A percentile compares a stretch with the other conserved stretches of the same genome.
phyloP scores from a whole-genome alignment of 2,888 invertebrate genomes.

The Coleophora flavipennella region DNA sequence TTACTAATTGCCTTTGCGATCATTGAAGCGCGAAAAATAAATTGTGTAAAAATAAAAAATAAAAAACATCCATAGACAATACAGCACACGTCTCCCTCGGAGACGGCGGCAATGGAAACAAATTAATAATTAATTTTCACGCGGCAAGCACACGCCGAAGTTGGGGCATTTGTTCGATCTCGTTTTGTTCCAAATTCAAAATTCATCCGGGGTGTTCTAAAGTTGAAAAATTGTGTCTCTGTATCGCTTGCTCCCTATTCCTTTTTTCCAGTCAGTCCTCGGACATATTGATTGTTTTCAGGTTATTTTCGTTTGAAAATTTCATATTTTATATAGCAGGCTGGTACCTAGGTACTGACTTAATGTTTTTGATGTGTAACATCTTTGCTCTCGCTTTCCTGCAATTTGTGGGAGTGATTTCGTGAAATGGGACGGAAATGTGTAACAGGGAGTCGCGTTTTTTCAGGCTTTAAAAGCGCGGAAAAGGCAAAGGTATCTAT shows the following conservation, averaged over 20 bases:
- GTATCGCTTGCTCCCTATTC: constrained; percentile 19
- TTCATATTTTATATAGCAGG: neutral
- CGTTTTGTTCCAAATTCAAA: constrained; percentile 60
- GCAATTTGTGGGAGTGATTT: too few relatives aligned
- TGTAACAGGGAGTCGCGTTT: too few relatives aligned
- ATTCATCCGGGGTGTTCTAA: constrained; percentile 48
- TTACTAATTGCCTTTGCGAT: constrained; percentile 49
- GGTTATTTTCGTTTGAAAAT: constrained; percentile 1
- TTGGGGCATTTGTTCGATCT: constrained; percentile 49
- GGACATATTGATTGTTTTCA: constrained; percentile 5
- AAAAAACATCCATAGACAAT: constrained; percentile 42
- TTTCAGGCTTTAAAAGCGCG: too few relatives aligned
- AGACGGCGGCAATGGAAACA: constrained; percentile 51
- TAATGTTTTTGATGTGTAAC: too few relatives aligned
- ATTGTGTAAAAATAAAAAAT: constrained; percentile 40
- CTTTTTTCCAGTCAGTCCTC: constrained; percentile 15
- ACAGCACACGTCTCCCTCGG: constrained; percentile 36
- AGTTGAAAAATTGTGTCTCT: constrained; percentile 50
- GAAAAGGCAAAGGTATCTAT: too few relatives aligned
- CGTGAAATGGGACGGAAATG: too few relatives aligned
- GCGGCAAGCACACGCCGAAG: constrained; percentile 43
- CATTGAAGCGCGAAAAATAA: constrained; percentile 49
- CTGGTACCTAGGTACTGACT: too few relatives aligned
- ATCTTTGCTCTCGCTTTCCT: too few relatives aligned
- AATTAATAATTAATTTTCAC: constrained; percentile 68